Base-by-base conservation (phyloP, 1,140 invertebrate species). In the Lineus longissimus region DNA sequence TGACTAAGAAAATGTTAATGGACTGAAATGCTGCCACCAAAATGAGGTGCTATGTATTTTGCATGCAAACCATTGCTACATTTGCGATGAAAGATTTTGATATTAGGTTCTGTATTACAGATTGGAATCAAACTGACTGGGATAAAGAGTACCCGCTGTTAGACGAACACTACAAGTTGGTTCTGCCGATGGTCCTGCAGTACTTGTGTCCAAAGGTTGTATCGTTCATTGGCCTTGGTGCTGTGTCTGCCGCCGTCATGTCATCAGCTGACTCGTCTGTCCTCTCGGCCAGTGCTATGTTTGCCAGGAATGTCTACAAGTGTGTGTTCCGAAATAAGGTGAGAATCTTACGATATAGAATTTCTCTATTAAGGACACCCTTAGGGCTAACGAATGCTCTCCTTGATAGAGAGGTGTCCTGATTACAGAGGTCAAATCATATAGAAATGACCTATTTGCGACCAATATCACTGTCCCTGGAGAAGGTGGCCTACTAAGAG, bases 191-290 rank as follows among this genome's bases (percentile, higher is more conserved):
- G 88, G 95, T 98, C 11, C 85, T 99, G 69, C 95, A 98, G 79
- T 94, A 97, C 74, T 84, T 98, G 4, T 97, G 94, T 2, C 96
- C 95, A 0, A 72, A 76, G 76, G 92, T 91, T 82, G 91, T 98
- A 1, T 92, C 95, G 2, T 98, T 98, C 84, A 92, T 98, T 76
- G 96, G 95, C 0, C 85, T 98, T 63, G 96, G 96, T 0, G 95
- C 96, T n/a, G 94, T 98, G 2, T 97, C 94, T 0, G 95, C 95
- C 2, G 95, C 95, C 13, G 95, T 97, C 29, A 97, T 98, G 95
- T 97, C 94, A 30, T 98, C 95, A 1, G 95, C 95, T 0, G 96
- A 98, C 80, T 98, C 95, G 41, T 97, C 94, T 65, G 92, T 98
- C 29, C 86, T 98, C 11, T 96, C 94, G 19, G 95, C 96, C 1